phyloP scores from a whole-genome alignment of 2,113 vertebrate genomes.

The Scytalopus superciliaris region DNA sequence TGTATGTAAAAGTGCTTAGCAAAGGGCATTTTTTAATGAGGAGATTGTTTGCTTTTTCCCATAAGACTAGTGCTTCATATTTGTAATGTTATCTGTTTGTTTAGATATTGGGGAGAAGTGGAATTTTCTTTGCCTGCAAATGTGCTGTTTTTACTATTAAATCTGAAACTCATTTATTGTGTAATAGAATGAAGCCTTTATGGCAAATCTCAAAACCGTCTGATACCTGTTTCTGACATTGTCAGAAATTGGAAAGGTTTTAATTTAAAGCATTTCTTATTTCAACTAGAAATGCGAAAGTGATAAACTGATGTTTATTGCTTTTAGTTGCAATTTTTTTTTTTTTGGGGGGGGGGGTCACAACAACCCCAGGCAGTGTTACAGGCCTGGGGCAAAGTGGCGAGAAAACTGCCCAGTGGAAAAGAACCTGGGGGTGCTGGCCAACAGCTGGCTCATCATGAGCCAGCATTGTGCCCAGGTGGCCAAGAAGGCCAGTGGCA shows the following conservation, averaged over 20 bases:
- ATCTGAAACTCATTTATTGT: background rate
- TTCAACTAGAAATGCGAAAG: background rate
- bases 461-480: background rate
- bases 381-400: background rate
- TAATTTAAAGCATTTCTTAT: background rate
- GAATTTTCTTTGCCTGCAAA: constrained; percentile 27
- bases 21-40: constrained; percentile 51
- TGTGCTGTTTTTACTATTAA: background rate
- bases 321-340: background rate
- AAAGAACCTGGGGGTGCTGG: background rate
- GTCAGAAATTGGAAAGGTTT: background rate
- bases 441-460: background rate
- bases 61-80: background rate
- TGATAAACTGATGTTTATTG: background rate
- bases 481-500: background rate
- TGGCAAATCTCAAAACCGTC: background rate
- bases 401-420: background rate
- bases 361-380: background rate
- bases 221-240: background rate
- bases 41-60: constrained; percentile 59
- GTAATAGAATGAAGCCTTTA: background rate
- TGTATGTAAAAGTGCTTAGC: background rate
- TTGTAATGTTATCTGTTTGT: constrained; percentile 42
- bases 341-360: too few relatives aligned
- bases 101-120: constrained; percentile 21